phyloP scores from a whole-genome alignment of 2,888 invertebrate genomes.

The Drosophila mayaguana region DNA sequence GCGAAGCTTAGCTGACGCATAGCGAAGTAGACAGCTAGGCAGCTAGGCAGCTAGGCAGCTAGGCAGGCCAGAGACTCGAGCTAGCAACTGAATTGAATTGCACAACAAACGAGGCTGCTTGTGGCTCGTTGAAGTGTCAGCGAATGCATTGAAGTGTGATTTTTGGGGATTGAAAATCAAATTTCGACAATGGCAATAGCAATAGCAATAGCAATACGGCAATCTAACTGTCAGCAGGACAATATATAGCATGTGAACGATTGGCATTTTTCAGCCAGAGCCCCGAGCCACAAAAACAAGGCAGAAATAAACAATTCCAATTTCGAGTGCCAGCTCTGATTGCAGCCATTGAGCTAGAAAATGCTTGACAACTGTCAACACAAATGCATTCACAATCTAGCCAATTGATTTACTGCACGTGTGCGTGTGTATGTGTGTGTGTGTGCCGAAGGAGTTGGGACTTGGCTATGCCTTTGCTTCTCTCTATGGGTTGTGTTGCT shows the following conservation, averaged over 20 bases:
- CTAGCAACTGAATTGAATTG: slow-evolving; percentile 32
- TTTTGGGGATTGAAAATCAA: slow-evolving; percentile 58
- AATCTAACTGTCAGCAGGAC: slow-evolving; percentile 18
- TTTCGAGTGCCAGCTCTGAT: slow-evolving; percentile 49
- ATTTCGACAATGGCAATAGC: slow-evolving; percentile 37
- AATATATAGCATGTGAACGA: slow-evolving; percentile 4
- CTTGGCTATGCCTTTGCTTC: neutral
- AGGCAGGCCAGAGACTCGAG: slow-evolving; percentile 3
- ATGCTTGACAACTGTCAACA: slow-evolving; percentile 55
- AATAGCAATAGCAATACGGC: slow-evolving; percentile 9
- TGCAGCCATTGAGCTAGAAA: slow-evolving; percentile 68
- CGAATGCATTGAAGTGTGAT: slow-evolving; percentile 59
- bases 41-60: neutral
- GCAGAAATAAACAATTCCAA: slow-evolving; percentile 55
- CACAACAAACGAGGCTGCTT: slow-evolving; percentile 33
- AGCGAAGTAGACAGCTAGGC: slow-evolving; percentile 2
- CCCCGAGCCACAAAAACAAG: slow-evolving; percentile 3
- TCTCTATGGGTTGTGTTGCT: neutral
- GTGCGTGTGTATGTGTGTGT: neutral
- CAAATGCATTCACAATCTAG: slow-evolving; percentile 34
- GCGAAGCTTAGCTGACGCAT: slow-evolving; percentile 20
- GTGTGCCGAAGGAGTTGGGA: too few species aligned
- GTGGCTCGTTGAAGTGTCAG: slow-evolving; percentile 58
- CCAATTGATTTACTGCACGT: slow-evolving; percentile 24
- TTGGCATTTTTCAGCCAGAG: slow-evolving; percentile 21